phyloP scores from a whole-genome alignment of 2,113 vertebrate genomes.

The Elaphurus davidianus region DNA sequence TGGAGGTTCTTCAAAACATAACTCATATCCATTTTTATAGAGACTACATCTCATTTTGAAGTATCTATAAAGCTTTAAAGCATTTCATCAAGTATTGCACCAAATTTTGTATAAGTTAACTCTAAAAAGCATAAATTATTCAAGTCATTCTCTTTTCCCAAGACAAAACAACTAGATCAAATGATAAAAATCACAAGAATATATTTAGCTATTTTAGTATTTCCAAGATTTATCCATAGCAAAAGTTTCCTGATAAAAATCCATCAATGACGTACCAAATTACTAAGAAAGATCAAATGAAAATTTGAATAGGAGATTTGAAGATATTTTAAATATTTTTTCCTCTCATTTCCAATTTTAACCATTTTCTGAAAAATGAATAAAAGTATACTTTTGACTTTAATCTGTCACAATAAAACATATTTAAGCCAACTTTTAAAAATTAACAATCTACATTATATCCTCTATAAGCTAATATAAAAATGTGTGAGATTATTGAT shows the following conservation, averaged over 20 bases:
- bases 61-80: not conserved
- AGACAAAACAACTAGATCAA: not conserved
- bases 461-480: not conserved
- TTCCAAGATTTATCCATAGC: not conserved
- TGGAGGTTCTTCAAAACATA: not conserved
- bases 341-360: not conserved
- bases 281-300: not conserved
- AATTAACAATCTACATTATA: not conserved
- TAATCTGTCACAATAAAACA: not conserved
- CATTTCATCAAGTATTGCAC: not conserved
- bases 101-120: not conserved
- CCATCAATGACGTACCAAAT: not conserved
- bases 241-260: not conserved
- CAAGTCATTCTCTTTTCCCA: not conserved
- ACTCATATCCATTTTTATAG: not conserved
- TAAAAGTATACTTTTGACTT: not conserved
- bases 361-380: not conserved
- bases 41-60: not conserved
- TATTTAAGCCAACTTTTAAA: not conserved
- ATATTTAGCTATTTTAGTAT: not conserved
- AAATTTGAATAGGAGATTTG: not conserved
- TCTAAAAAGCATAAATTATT: not conserved
- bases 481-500: not conserved
- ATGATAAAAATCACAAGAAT: not conserved
- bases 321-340: not conserved